These are phyloP conservation scores for Eilema caniola DNA, from an alignment of 2,888 invertebrate genomes.

Conservation along the genomic window DNA sequence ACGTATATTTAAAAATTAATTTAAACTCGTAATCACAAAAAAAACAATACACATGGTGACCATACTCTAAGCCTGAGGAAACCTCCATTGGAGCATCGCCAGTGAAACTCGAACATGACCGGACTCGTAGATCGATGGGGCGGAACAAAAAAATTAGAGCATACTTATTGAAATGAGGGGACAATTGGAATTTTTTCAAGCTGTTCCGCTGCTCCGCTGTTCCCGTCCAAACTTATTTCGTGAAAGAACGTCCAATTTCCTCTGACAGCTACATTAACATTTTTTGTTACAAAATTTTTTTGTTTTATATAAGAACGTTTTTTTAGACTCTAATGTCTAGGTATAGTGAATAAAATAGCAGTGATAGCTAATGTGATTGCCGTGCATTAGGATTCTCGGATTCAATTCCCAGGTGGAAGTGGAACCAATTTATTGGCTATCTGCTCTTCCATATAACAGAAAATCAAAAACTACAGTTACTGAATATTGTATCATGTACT, in stretches of 20 bases:
- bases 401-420: not conserved
- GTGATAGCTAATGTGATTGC: not conserved
- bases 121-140: constrained; percentile 50
- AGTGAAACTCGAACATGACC: constrained; percentile 55
- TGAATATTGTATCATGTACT: too few species aligned
- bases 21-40: constrained; percentile 6
- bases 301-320: constrained; percentile 27
- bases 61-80: constrained; percentile 37
- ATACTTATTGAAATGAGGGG: constrained; percentile 53
- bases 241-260: constrained; percentile 38
- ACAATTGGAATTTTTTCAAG: constrained; percentile 37
- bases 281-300: constrained; percentile 41
- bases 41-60: constrained; percentile 26
- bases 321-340: not conserved
- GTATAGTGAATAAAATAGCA: not conserved
- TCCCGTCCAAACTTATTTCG: constrained; percentile 35
- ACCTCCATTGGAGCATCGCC: constrained; percentile 56
- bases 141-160: constrained; percentile 49
- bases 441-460: too few species aligned
- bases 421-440: too few species aligned
- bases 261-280: constrained; percentile 48
- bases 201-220: constrained; percentile 7
- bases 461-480: too few species aligned
- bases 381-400: not conserved
- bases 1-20: not conserved